phyloP scores from a whole-genome alignment of 1,140 invertebrate genomes.

The Panagrolaimus sp. region DNA sequence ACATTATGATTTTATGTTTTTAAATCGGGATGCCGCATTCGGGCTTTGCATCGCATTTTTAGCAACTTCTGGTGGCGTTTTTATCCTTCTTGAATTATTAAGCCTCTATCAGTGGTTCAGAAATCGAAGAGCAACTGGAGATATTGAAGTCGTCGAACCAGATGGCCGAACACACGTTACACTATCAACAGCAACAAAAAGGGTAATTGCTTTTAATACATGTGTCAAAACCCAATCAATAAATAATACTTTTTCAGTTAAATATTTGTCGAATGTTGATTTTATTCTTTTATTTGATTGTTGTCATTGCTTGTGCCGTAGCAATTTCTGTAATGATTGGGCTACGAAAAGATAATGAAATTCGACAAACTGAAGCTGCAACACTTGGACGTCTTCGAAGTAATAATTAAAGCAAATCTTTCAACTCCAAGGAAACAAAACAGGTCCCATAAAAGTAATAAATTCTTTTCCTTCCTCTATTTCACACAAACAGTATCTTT shows the following conservation, averaged over 20 bases:
- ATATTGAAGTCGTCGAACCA: slow-evolving; percentile 6
- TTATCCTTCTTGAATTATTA: slow-evolving; percentile 26
- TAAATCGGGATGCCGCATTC: slow-evolving; percentile 25
- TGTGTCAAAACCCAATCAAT: no score
- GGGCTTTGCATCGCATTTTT: slow-evolving; percentile 33
- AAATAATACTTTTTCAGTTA: background rate
- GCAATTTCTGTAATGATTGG: slow-evolving; percentile 1
- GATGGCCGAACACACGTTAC: slow-evolving; percentile 4
- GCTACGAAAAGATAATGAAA: background rate
- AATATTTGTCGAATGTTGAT: slow-evolving; percentile 6
- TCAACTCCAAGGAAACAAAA: no score
- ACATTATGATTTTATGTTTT: slow-evolving; percentile 30
- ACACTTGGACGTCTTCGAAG: no score
- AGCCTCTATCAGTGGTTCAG: slow-evolving; percentile 9
- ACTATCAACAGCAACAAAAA: background rate
- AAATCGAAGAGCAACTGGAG: background rate
- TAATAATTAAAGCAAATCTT: no score
- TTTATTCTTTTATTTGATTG: background rate
- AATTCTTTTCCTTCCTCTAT: no score
- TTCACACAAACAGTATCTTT: no score
- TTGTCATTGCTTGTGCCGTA: background rate
- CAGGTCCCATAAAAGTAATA: no score
- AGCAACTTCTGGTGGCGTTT: slow-evolving; percentile 16
- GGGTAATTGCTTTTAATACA: no score
- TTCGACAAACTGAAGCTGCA: background rate